Evolutionary conservation across 2,797 vertebrate species (phyloP).

Genomic region (Mus spretus): DNA sequence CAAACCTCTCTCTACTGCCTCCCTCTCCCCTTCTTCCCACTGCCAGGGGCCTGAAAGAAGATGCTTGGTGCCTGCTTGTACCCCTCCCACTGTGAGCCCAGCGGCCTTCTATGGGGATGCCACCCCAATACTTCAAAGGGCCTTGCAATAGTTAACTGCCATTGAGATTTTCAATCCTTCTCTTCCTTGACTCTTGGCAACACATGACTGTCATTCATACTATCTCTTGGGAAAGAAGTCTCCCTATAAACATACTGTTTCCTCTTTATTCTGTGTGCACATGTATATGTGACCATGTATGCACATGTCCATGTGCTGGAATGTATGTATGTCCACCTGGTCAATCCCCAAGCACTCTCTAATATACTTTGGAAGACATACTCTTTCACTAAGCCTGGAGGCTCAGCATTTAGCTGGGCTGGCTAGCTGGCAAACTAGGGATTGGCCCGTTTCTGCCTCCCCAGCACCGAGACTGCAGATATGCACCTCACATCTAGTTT

Average conservation of each 20-base stretch:
- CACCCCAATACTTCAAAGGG: not conserved
- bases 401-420: not conserved
- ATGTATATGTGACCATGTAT: not conserved
- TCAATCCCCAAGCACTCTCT: not conserved
- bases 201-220: not conserved
- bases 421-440: not conserved
- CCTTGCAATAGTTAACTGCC: not conserved
- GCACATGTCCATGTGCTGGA: not conserved
- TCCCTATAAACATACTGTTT: not conserved
- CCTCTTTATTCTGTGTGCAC: not conserved
- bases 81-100: not conserved
- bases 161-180: not conserved
- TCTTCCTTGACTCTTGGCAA: not conserved
- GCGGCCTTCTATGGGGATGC: not conserved
- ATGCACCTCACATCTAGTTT: not conserved
- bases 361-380: not conserved
- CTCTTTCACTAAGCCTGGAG: no score
- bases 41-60: not conserved
- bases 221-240: not conserved
- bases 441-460: not conserved
- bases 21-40: not conserved
- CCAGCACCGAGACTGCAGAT: not conserved
- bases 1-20: not conserved
- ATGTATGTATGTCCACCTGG: not conserved
- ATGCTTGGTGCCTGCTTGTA: not conserved